Evolutionary conservation across 2,113 vertebrate genomes (phyloP).

Genomic region (Macroglossus sobrinus): DNA sequence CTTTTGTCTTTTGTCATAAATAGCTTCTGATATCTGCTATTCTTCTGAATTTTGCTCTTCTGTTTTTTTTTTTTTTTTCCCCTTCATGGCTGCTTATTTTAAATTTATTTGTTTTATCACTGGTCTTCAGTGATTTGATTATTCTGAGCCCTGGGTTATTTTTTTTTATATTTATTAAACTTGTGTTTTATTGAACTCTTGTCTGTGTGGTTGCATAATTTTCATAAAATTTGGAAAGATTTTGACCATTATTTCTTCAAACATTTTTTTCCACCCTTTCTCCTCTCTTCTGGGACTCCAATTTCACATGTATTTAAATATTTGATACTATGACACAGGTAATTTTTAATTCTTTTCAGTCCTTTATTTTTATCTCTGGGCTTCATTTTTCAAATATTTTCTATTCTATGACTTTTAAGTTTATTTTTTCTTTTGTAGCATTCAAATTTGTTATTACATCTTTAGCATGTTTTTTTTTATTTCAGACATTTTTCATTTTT

Average conservation of each 20-base stretch:
- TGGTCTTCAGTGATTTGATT: neutral
- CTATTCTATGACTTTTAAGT: neutral
- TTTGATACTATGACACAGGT: neutral
- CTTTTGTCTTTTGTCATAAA: neutral
- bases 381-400: neutral
- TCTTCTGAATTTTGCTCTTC: neutral
- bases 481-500: neutral
- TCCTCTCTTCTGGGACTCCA: neutral
- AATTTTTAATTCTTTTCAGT: neutral
- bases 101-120: neutral
- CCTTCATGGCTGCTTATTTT: neutral
- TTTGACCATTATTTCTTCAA: neutral
- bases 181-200: neutral
- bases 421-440: neutral
- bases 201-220: neutral
- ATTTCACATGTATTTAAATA: neutral
- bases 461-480: neutral
- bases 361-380: neutral
- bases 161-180: neutral
- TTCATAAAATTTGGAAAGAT: neutral
- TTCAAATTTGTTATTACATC: neutral
- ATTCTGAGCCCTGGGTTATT: neutral
- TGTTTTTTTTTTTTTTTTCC: neutral
- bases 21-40: neutral
- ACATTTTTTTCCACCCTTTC: neutral